Percentiles rank a stretch among this genome's conserved stretches.
These are phyloP conservation scores for Dendrophyllia cribrosa DNA, from an alignment of 64 coral and sea anemone genomes.

Conservation along the genomic window DNA sequence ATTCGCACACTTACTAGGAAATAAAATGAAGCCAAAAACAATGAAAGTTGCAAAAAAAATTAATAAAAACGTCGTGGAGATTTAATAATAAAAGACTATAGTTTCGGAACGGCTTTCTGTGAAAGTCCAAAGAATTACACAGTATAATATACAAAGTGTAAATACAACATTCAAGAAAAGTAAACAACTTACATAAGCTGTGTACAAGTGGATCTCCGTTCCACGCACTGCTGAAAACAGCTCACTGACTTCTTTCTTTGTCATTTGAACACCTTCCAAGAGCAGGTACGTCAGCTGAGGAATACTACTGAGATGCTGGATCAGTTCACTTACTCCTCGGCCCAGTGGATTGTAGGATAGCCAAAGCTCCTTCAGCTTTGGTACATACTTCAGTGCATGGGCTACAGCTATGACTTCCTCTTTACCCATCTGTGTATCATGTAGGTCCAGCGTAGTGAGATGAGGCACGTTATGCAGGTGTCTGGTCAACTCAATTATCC, in stretches of 20 bases:
- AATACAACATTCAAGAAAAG: no score
- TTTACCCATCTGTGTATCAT: background rate
- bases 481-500: background rate
- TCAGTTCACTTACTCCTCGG: background rate
- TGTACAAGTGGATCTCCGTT: background rate
- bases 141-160: no score
- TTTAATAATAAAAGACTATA: no score
- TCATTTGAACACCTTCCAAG: background rate
- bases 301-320: background rate
- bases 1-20: no score
- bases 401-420: background rate
- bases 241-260: background rate
- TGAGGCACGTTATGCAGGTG: background rate
- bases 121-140: no score
- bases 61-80: no score
- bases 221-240: background rate
- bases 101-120: no score
- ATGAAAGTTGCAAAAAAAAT: no score
- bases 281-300: background rate
- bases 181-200: background rate
- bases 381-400: background rate
- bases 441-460: background rate
- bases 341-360: background rate
- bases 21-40: no score
- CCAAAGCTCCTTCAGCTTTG: background rate